phyloP scores from a whole-genome alignment of 2,797 vertebrate species.

The Peromyscus attwateri region DNA sequence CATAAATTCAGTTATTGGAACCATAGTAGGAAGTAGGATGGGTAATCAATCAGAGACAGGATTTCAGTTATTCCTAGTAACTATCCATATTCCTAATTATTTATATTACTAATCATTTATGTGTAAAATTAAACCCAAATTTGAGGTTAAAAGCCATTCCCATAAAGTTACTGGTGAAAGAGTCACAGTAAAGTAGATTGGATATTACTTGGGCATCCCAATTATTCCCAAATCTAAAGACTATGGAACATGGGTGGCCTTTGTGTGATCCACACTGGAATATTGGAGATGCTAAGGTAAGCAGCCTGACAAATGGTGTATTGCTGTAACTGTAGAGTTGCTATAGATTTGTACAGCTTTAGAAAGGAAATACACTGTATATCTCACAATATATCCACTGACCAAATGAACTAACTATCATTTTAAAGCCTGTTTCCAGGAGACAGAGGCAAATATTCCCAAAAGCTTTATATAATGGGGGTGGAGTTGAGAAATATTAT shows the following conservation, averaged over 20 bases:
- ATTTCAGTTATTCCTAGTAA: neutral
- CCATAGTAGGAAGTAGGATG: neutral
- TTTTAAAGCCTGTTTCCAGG: constrained; percentile 15
- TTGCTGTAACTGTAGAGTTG: neutral
- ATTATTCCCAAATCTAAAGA: neutral
- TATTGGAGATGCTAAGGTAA: constrained; percentile 21
- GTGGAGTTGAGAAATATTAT: constrained; percentile 40
- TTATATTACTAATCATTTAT: neutral
- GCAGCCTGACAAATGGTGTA: neutral
- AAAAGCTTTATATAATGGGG: constrained; percentile 16
- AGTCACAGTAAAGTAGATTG: neutral
- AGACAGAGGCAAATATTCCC: constrained; percentile 16
- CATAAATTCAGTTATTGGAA: neutral
- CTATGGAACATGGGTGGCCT: neutral
- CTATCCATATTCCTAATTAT: neutral
- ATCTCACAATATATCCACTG: constrained; percentile 4
- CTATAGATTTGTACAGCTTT: neutral
- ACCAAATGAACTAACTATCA: constrained; percentile 42
- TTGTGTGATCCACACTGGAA: neutral
- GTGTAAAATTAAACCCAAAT: neutral
- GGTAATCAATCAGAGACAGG: neutral
- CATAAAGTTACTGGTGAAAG: neutral
- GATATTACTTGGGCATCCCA: neutral
- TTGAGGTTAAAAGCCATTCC: constrained; percentile 10
- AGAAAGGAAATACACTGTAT: constrained; percentile 15